A percentile compares a stretch with the other conserved stretches of the same genome.
These are phyloP conservation scores for Pachymerium ferrugineum DNA, from an alignment of 2,888 invertebrate genomes.

Conservation along the genomic window DNA sequence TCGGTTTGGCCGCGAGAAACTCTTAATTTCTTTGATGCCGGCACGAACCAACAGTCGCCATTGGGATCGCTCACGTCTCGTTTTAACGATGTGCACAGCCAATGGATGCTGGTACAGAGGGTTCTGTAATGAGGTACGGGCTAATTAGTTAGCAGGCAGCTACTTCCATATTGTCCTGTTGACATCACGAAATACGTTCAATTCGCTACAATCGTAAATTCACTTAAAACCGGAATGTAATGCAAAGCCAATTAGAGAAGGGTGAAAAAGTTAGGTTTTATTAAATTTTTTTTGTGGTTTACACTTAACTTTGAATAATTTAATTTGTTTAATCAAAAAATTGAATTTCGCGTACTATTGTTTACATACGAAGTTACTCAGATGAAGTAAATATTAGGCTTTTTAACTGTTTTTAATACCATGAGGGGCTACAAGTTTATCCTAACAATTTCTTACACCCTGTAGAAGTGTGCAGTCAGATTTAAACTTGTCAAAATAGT, in stretches of 20 bases:
- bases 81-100: background rate
- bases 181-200: conserved; percentile 17
- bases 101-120: background rate
- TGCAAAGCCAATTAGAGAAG: background rate
- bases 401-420: no score
- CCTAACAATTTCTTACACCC: no score
- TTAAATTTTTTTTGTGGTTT: no score
- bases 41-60: conserved; percentile 14
- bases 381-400: no score
- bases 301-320: no score
- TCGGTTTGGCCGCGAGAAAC: conserved; percentile 1
- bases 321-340: no score
- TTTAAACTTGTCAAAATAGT: no score
- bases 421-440: no score
- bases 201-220: background rate
- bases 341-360: no score
- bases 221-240: background rate
- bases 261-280: background rate
- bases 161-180: background rate
- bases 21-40: conserved; percentile 4
- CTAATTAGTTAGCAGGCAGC: background rate
- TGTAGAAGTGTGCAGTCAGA: no score
- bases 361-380: no score
- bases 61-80: background rate
- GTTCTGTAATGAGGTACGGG: background rate